Base-by-base conservation (phyloP, 2,797 vertebrate genomes). In the Falco concolor region DNA sequence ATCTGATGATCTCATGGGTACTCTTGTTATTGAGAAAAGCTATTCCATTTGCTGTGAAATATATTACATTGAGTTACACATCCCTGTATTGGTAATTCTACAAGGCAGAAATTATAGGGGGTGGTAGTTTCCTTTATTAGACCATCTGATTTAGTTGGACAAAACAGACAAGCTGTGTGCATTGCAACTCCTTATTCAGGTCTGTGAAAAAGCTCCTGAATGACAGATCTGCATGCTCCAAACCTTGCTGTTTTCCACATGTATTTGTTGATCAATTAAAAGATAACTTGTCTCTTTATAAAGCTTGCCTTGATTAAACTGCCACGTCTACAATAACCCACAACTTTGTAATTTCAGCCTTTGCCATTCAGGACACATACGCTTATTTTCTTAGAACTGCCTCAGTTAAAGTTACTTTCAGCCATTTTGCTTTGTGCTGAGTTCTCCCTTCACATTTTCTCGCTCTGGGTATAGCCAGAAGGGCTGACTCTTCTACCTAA, bases 211-310 rank as follows among this genome's bases (percentile, higher is more conserved):
- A 30, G 82, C 73, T 89, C 64, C 60, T 53, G 60, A 85, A 60
- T 73, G 68, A 83, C 69, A 83, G 53, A 68, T 86, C 42, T 84
- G 67, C 38, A 28, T 64, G 44, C 40, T 84, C 67, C 36, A 44
- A 92, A 73, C 2, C 0, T 45, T 69, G 42, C 25, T 34, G 92
- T 90, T 91, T 87, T 61, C 70, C 34, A 60, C 49, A 80, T 52
- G 19, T 86, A 78, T 86, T 47, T 74, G 40, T 69, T 93, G 84
- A 95, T 87, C 86, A 90, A 12, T 93, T 94, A 84, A 64, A 94
- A 96, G 78, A 60, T 89, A 90, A 70, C 56, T 28, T 12, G 5
- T 70, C 63, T 89, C 47, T 73, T 91, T 84, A 53, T 59, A 70
- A 87, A 82, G 54, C 70, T 87, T 65, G 32, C 70, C 52, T 93